Percentiles rank a stretch among this genome's conserved stretches.
phyloP scores from a whole-genome alignment of 2,888 invertebrate species.

The Penaeus monodon region DNA sequence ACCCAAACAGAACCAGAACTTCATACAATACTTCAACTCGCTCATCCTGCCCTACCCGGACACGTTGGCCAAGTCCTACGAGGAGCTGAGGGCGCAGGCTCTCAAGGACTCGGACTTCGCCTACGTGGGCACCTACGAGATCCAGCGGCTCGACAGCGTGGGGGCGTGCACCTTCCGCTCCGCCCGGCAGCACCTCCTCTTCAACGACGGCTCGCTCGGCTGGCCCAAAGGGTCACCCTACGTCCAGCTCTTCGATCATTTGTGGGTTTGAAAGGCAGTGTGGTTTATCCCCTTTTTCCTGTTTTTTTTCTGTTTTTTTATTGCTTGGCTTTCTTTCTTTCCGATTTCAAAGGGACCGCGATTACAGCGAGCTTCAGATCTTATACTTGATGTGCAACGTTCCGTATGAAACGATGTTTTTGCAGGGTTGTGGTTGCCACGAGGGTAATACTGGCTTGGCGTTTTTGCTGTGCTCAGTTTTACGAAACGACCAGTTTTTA shows the following conservation, averaged over 20 bases:
- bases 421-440: too few relatives aligned
- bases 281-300: background rate
- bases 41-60: constrained; percentile 51
- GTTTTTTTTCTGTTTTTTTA: background rate
- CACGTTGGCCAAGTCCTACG: constrained; percentile 33
- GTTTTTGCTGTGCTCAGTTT: too few relatives aligned
- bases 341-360: too few relatives aligned
- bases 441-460: too few relatives aligned
- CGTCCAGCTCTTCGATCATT: constrained; percentile 45
- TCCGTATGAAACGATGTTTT: too few relatives aligned
- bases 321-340: too few relatives aligned
- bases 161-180: constrained; percentile 53
- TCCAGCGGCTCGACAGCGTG: constrained; percentile 48
- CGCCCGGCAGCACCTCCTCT: constrained; percentile 50
- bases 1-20: constrained; percentile 35
- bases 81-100: constrained; percentile 37
- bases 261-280: constrained; percentile 29
- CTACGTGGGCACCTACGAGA: constrained; percentile 51
- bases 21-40: constrained; percentile 42
- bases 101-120: constrained; percentile 39
- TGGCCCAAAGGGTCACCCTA: constrained; percentile 50
- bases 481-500: too few relatives aligned
- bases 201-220: constrained; percentile 57
- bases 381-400: too few relatives aligned
- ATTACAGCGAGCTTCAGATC: too few relatives aligned